A percentile compares a stretch with the other conserved stretches of the same genome.
Evolutionary conservation across 2,888 invertebrate genomes (phyloP).

Genomic region (Chironomus riparius): DNA sequence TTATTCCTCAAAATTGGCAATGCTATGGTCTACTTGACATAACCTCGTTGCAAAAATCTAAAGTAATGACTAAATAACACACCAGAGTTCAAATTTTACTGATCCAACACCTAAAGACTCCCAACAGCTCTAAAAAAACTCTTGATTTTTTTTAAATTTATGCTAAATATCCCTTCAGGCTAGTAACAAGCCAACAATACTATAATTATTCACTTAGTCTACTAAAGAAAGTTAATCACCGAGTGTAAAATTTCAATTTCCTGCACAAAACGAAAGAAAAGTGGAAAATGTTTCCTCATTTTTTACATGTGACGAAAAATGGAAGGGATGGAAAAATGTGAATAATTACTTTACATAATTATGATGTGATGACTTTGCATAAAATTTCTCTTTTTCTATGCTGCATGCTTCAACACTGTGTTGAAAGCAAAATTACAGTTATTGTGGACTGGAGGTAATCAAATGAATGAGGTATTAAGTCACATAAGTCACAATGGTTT

Average conservation of each 20-base stretch:
- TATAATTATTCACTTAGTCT: not conserved
- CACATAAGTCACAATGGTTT: too few relatives aligned
- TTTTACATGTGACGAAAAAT: not conserved
- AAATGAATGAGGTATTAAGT: too few relatives aligned
- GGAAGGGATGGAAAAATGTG: not conserved
- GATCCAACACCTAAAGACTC: too few relatives aligned
- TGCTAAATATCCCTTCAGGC: not conserved
- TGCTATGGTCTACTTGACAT: too few relatives aligned
- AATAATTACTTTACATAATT: not conserved
- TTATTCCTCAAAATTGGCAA: too few relatives aligned
- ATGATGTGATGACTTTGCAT: not conserved
- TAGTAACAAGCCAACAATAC: not conserved
- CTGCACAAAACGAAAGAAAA: not conserved
- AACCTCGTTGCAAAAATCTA: too few relatives aligned
- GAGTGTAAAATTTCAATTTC: not conserved
- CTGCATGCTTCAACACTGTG: not conserved
- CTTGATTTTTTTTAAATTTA: too few relatives aligned
- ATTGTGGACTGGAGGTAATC: too few relatives aligned
- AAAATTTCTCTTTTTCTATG: not conserved
- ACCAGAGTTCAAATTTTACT: too few relatives aligned
- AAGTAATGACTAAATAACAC: too few relatives aligned
- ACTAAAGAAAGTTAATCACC: not conserved
- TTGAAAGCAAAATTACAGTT: too few relatives aligned
- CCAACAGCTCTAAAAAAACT: too few relatives aligned
- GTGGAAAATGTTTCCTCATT: not conserved